Evolutionary conservation across 2,113 vertebrate species (phyloP).

Genomic region (Chaetops frenatus): DNA sequence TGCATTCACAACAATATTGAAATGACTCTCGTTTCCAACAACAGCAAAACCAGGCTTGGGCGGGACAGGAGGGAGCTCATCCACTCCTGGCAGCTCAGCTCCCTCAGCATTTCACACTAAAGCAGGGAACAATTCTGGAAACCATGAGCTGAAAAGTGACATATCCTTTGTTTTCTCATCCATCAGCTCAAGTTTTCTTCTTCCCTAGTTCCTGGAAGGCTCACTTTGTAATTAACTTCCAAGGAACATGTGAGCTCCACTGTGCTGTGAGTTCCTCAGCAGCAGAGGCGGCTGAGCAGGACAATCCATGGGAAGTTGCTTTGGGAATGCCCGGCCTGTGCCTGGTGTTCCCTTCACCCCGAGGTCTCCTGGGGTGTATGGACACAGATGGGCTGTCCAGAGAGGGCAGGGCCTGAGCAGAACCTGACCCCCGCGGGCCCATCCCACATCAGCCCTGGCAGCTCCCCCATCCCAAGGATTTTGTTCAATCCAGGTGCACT

Average conservation of each 20-base stretch:
- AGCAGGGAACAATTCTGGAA: neutral
- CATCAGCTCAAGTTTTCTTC: neutral
- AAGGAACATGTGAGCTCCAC: neutral
- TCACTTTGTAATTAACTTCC: neutral
- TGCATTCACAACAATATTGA: neutral
- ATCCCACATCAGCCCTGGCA: fast-evolving
- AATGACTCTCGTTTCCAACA: neutral
- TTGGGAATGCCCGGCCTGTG: fast-evolving
- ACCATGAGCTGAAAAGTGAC: neutral
- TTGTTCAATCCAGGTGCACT: neutral
- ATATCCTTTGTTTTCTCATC: neutral
- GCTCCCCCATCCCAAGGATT: neutral
- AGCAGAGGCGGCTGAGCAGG: neutral
- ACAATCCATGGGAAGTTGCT: neutral
- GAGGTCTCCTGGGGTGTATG: fast-evolving
- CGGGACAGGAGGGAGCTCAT: neutral
- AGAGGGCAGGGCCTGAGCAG: neutral
- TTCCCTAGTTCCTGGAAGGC: neutral
- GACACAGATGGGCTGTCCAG: fast-evolving
- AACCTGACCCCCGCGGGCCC: fast-evolving
- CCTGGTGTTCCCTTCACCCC: neutral
- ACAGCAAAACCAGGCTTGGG: neutral
- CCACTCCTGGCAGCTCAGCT: neutral
- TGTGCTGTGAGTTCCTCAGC: neutral
- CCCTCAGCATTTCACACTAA: neutral